Base-by-base conservation (phyloP, 2,888 invertebrate species). In the Scaptomyza cyrtandrae region DNA sequence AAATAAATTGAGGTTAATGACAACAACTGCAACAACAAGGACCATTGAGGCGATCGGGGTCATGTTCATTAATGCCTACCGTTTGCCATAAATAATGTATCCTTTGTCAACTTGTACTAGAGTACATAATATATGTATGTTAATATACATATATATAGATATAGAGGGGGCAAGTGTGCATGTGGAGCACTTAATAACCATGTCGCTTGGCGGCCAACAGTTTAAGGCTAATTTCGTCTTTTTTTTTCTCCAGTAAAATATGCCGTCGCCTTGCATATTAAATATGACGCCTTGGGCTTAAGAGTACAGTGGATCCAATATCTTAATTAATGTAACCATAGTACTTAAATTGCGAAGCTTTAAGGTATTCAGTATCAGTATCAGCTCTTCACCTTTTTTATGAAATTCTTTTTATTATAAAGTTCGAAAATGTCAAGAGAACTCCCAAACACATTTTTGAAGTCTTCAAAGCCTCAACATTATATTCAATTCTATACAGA, bases 141-240 rank as follows among this genome's bases (percentile, higher is more conserved):
- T 29, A 37, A 19, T 29, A n/a, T 44, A 16, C 48, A 14, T 53
- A 37, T 41, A 33, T 61, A 16, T 49, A 27, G 54, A 39, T 48
- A 27, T 19, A 19, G 19, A 19, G 49, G 29, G 14, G 41, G 52
- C 37, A 54, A 69, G 19, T 19, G 64, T 64, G 62, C 69, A 73
- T 63, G 80, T 64, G 69, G 62, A 73, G 63, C 69, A 72, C 84
- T 88, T 83, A 88, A 83, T 86, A 83, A 72, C 69, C 78, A 78
- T 71, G 65, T 68, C 85, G 62, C 72, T 66, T 61, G 68, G 58
- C 45, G 71, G 68, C 63, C 57, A 72, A 80, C 89, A 80, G 84
- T 84, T 88, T 84, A 73, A 81, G 81, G 87, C 78, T 84, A 84
- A 86, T 87, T 88, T 88, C 67, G 81, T 16, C 9, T 10, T 9